A percentile compares a stretch with the other conserved stretches of the same genome.
These are phyloP conservation scores for Pangasius mekongensis DNA, from an alignment of 2,797 vertebrate genomes.

Conservation along the genomic window DNA sequence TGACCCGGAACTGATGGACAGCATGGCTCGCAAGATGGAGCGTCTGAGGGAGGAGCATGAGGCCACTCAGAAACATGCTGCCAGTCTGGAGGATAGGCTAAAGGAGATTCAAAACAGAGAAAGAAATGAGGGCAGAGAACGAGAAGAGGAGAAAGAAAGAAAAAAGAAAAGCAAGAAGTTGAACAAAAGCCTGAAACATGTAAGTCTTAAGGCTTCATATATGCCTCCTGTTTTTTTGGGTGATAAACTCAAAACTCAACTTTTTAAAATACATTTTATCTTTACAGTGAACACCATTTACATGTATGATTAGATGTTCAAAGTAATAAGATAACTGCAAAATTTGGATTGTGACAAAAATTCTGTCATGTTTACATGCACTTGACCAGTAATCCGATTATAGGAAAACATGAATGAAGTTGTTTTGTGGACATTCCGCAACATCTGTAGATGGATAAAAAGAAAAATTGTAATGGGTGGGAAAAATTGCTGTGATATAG, in stretches of 20 bases:
- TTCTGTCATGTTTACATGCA: background rate
- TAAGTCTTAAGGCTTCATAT: constrained; percentile 51
- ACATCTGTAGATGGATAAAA: background rate
- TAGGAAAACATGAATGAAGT: background rate
- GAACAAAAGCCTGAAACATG: constrained; percentile 56
- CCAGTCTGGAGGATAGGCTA: constrained; percentile 50
- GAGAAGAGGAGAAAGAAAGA: constrained; percentile 30
- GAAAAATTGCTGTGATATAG: background rate
- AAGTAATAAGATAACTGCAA: background rate
- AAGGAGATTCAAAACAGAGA: constrained; percentile 30
- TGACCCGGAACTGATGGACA: constrained; percentile 55
- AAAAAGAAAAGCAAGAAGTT: constrained; percentile 39
- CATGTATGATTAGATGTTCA: background rate
- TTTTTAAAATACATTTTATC: background rate
- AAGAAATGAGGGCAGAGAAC: constrained; percentile 19
- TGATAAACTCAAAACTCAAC: too few relatives aligned
- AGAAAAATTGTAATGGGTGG: background rate
- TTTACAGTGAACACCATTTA: background rate
- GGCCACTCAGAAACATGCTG: constrained; percentile 68
- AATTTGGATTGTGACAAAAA: background rate
- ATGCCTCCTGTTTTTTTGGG: background rate
- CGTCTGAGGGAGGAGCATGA: constrained; percentile 65
- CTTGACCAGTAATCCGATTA: background rate
- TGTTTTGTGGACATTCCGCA: background rate
- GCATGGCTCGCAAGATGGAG: constrained; percentile 62